Conservation (phyloP, 2,797 vertebrate genomes). For the Sorex maritimensis region DNA sequence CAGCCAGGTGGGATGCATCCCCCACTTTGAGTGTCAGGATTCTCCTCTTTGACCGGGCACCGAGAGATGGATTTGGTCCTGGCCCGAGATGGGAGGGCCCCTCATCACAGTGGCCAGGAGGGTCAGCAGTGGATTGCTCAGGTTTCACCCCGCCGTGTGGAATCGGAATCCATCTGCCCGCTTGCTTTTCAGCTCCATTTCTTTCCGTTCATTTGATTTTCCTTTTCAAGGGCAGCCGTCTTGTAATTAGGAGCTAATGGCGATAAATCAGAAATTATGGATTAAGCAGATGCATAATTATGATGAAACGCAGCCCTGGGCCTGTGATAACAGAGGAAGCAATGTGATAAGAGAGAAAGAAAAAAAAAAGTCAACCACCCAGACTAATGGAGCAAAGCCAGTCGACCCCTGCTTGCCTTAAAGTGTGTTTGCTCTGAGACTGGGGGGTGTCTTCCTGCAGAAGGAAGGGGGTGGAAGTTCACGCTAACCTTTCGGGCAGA, state of each 20-base stretch:
- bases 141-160: neutral
- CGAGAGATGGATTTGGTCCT: neutral
- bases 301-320: slow-evolving; percentile 50
- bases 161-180: neutral
- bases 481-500: neutral
- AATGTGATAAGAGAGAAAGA: neutral
- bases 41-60: neutral
- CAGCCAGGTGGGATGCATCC: neutral
- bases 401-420: neutral
- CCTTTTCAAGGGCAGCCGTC: slow-evolving; percentile 12
- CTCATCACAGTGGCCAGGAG: accelerated
- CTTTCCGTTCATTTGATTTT: slow-evolving; percentile 20
- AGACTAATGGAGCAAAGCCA: neutral
- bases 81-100: neutral
- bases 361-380: neutral
- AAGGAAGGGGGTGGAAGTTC: neutral
- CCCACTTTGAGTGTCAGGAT: neutral
- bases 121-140: too few relatives aligned
- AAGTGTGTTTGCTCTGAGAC: neutral
- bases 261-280: slow-evolving; percentile 16
- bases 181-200: neutral
- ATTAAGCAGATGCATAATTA: slow-evolving; percentile 56
- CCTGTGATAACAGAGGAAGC: slow-evolving; percentile 16
- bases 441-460: too few relatives aligned
- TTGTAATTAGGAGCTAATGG: neutral